phyloP scores from a whole-genome alignment of 2,113 vertebrate genomes.

The Oophaga pumilio region DNA sequence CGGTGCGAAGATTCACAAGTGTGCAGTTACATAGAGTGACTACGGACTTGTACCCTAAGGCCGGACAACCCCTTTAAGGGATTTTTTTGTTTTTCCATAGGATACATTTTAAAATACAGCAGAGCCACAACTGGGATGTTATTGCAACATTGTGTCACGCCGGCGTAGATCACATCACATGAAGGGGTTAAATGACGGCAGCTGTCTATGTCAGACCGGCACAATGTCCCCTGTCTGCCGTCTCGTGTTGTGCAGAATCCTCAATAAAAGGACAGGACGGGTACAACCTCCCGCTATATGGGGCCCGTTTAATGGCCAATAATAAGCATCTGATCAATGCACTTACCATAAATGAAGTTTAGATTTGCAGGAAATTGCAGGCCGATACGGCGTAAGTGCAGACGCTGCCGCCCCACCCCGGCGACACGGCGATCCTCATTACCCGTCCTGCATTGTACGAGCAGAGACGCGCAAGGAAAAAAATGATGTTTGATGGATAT shows the following conservation, averaged over 20 bases:
- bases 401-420: conserved; percentile 60
- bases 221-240: conserved; percentile 4
- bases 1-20: too few species aligned
- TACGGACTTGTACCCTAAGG: too few species aligned
- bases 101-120: background rate
- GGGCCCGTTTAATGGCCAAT: conserved; percentile 65
- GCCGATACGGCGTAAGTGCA: conserved; percentile 66
- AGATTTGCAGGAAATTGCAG: conserved; percentile 71
- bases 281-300: conserved; percentile 59
- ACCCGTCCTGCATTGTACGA: conserved; percentile 66
- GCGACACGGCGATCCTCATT: conserved; percentile 61
- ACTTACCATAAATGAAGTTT: conserved; percentile 69
- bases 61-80: too few species aligned
- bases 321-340: conserved; percentile 66
- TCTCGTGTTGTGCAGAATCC: conserved; percentile 60
- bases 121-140: background rate
- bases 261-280: conserved; percentile 55
- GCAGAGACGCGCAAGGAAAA: conserved; percentile 58
- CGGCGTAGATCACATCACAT: background rate
- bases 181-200: background rate
- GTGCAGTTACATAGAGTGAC: too few species aligned
- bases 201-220: background rate
- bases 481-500: conserved; percentile 66
- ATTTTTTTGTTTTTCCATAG: too few species aligned
- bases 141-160: background rate